Base-by-base conservation (phyloP, 2,888 invertebrate species). In the Galerucella calmariensis region DNA sequence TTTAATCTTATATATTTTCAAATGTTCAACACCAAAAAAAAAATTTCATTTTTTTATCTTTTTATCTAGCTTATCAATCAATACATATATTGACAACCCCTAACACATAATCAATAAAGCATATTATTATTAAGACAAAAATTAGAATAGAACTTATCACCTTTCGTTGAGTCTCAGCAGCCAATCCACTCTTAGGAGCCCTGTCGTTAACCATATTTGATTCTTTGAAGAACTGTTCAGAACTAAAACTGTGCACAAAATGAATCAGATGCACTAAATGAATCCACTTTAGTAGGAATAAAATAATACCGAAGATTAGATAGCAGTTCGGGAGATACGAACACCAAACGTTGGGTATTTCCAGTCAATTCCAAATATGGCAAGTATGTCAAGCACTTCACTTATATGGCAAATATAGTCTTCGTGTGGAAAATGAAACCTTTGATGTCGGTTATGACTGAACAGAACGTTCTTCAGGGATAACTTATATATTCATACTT, bases 131-230 rank as follows among this genome's bases (percentile, higher is more conserved):
- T 41, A 8, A 41, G 35, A 41, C 8, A 41, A 41, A 41, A 41
- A 41, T 41, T 41, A 41, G 5, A 41, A 41, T 41, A 41, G 2
- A 48, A 51, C n/a, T 8, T 51, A 51, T 51, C 56, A 65, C 63
- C 63, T 46, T 65, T 46, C 46, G 41, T 16, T 65, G 63, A 10
- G 63, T 11, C 44, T 65, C 63, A 10, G 63, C 63, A 16, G 63
- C 63, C 35, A 65, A 44, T 46, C 63, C 63, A 65, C 63, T 65
- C 12, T 65, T 65, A 6, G 63, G 44, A 46, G 63, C 63, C 27
- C 63, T 65, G 41, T 65, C 63, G 11, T 44, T 41, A 20, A 46
- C 46, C 63, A 65, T 65, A 8, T 65, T 65, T 20, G 16, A 44
- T 46, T 16, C 2, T 20, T 65, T 62, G 9, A 41, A 62, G 16